These are phyloP conservation scores for Coluber constrictor DNA, from an alignment of 2,797 vertebrate genomes.

Conservation along the genomic window DNA sequence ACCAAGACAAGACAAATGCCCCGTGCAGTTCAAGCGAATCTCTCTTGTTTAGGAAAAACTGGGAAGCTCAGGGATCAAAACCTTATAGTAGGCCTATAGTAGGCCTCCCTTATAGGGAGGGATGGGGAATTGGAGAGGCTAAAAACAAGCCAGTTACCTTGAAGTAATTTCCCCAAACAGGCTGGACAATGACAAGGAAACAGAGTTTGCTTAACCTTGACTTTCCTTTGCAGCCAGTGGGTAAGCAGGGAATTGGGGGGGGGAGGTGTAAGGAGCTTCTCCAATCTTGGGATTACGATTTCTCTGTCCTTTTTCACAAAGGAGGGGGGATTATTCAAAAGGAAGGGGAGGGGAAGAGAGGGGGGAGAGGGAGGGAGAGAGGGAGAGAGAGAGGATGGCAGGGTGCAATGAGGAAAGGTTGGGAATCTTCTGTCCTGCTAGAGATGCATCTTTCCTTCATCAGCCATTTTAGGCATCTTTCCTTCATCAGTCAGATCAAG, in stretches of 20 bases:
- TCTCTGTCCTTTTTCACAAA: constrained; percentile 33
- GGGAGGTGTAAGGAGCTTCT: constrained; percentile 29
- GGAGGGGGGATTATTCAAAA: constrained; percentile 26
- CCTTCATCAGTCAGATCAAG: not conserved
- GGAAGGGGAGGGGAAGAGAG: not conserved
- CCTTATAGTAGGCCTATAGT: not conserved
- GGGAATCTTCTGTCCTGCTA: constrained; percentile 23
- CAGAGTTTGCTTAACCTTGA: constrained; percentile 36
- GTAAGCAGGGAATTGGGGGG: not conserved
- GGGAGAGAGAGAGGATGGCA: not conserved
- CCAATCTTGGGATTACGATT: constrained; percentile 20
- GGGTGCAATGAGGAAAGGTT: constrained; percentile 8
- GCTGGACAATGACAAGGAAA: constrained; percentile 14
- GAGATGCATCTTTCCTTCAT: not conserved
- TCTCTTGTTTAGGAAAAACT: not conserved
- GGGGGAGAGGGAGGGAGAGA: no score
- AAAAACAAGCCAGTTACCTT: constrained; percentile 19
- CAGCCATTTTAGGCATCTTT: not conserved
- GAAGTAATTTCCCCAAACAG: not conserved
- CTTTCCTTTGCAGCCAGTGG: not conserved
- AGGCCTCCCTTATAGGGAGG: no score
- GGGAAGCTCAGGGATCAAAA: not conserved
- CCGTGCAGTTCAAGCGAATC: no score
- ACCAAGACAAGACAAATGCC: not conserved
- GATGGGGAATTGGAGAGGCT: not conserved